Base-by-base conservation (phyloP, 2,888 invertebrate species). In the Electrophaes corylata region DNA sequence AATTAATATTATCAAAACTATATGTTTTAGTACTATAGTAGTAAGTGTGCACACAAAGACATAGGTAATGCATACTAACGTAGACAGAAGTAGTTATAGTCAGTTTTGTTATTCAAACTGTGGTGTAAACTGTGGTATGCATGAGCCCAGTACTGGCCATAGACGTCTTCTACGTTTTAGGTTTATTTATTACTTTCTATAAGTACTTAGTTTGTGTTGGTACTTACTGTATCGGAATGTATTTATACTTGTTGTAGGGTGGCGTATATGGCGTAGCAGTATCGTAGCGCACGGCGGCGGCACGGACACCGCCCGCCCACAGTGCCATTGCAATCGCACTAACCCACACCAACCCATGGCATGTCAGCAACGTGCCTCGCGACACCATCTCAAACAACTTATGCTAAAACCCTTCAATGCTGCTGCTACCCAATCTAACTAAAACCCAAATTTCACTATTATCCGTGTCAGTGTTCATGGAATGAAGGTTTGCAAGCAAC, bases 221-320 rank as follows among this genome's bases (percentile, higher is more conserved):
- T 63, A 87, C 90, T 90, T 57, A 91, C 91, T 81, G 78, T 51
- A 89, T 62, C 0, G 90, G 90, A 75, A 88, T 86, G 55, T 90
- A 90, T 73, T 83, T 88, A 64, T 88, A 83, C 31, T 78, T 84
- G 44, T 67, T 74, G 59, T 81, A 78, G 41, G 82, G 80, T 64
- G 87, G 86, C 45, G 88, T 70, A 65, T 88, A 75, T 35, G 91
- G 91, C 61, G 91, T 91, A 56, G 91, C 91, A 4, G 86, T 83
- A 70, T 88, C 87, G 75, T 88, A 90, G 33, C 80, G 79, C 48
- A 74, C 66, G 1, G 79, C 79, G 3, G 86, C 88, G 65, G 86
- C 88, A 64, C 73, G 71, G 19, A 78, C 84, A 66, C 81, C 81
- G 70, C 79, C 79, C 76, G 86, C 86, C 88, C 88, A 85, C 33